Base-by-base conservation (phyloP, 2,888 invertebrate genomes). In the Watsonalla cultraria region DNA sequence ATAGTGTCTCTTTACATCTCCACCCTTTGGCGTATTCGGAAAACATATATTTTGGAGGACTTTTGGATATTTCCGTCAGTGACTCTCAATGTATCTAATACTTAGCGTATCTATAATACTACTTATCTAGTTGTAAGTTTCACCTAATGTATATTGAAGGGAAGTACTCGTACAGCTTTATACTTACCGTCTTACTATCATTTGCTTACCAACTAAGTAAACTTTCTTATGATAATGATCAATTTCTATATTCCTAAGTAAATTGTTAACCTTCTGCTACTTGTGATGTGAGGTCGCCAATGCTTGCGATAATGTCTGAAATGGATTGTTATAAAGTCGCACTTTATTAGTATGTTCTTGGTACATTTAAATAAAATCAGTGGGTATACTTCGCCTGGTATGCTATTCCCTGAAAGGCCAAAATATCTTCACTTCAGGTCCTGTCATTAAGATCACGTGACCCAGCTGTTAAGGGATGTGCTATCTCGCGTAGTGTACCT, bases 31-130 rank as follows among this genome's bases (percentile, higher is more conserved):
- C 71, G 71, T 76, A 78, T 77, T 78, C 77, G 73, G 74, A 78
- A 76, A 74, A 72, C 66, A 76, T 80, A 79, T 84, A 80, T 85
- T 86, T 86, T 86, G 80, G 84, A 86, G 69, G 77, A 80, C 74
- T 86, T 85, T 85, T 85, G 84, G 84, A 85, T 85, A 85, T 80
- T 81, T 84, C 85, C 84, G 76, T 82, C 80, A 84, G 80, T 75
- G 68, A 80, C 74, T 79, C 72, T 81, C 81, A 78, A 76, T 67
- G 65, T 79, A 75, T 75, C 64, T 24, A 24, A 24, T 24, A 24
- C 24, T 24, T 24, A 24, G 24, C 24, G 24, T 24, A 24, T 24
- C 24, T 24, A 24, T 24, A 24, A 24, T 24, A 24, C 70, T 82
- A 42, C 11, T 42, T 42, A 11, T 42, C 9, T 42, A 77, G 68